phyloP scores from a whole-genome alignment of 2,113 vertebrate species.

The Illadopsis cleaveri region DNA sequence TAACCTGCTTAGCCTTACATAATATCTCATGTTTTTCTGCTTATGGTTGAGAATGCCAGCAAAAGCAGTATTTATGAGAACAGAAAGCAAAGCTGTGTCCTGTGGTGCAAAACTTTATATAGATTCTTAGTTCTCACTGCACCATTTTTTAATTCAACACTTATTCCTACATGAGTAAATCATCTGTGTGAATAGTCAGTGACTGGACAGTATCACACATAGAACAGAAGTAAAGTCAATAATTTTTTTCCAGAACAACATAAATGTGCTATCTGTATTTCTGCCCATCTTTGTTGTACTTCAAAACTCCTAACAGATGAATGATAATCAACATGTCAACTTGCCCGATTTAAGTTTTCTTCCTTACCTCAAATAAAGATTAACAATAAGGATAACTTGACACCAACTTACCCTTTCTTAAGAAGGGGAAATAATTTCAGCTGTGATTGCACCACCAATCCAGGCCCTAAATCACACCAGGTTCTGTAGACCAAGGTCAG shows the following conservation, averaged over 20 bases:
- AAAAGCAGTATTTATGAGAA: not conserved
- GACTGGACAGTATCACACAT: not conserved
- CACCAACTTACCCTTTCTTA: not conserved
- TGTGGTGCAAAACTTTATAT: not conserved
- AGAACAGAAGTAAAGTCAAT: not conserved
- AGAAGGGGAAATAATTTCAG: not conserved
- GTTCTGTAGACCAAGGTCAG: not conserved
- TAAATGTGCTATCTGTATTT: not conserved
- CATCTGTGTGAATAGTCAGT: not conserved
- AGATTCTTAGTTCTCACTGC: not conserved
- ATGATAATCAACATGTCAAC: not conserved
- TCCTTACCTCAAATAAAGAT: not conserved
- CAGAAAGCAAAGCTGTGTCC: not conserved
- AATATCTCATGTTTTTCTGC: not conserved
- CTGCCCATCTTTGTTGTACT: not conserved
- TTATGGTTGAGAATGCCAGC: not conserved
- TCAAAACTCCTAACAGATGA: not conserved
- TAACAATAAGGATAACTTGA: not conserved
- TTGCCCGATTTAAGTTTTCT: not conserved
- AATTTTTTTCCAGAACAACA: not conserved
- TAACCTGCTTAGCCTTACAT: not conserved
- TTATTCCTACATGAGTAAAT: not conserved
- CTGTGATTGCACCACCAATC: not conserved
- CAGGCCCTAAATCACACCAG: not conserved
- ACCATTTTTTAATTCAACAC: not conserved